Evolutionary conservation across 2,797 vertebrate species (phyloP), one percentile per base, ranked within the genome.

Genomic region (Carapus acus): DNA sequence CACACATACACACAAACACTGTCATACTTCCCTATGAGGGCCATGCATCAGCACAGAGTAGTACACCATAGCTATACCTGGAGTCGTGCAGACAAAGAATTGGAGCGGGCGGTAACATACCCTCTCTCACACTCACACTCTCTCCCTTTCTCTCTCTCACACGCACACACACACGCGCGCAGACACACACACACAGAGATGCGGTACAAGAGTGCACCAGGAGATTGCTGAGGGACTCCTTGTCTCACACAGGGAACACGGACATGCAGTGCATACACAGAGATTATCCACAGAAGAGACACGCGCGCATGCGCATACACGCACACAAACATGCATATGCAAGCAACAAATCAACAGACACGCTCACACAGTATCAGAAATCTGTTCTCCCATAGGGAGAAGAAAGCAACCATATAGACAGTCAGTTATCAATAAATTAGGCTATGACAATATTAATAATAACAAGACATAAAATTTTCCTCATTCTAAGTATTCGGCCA

Each of bases 41-140:
- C 81, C 92, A 94, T 93, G 91, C 92, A 88, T 77, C 83, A 83
- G 87, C 82, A 84, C 82, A 86, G 83, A 85, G 83, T 78, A 87
- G 85, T 80, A 88, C 88, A 91, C 54, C 61, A 65, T 61, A 74
- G 70, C 69, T 83, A 83, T 78, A 86, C 72, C 81, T 88, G 83
- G 88, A 88, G 76, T 89, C 91, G 91, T 93, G 91, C 92, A 91
- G 83, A 89, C 80, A 69, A 70, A 92, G 75, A 77, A 72, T 69
- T 79, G 58, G 71, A 86, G 77, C 80, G 48, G 84, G 75, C 65
- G 29, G 71, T 62, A 58, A 49, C 21, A 50, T 13, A 37, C 67
- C n/a, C 41, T 44, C 55, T 17, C 44, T 49, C 63, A 58, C 70
- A 44, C n/a, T n/a, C n/a, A n/a, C n/a, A n/a, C n/a, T n/a, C n/a